Evolutionary conservation across 2,113 vertebrate genomes (phyloP).

Genomic region (Pseudois nayaur): DNA sequence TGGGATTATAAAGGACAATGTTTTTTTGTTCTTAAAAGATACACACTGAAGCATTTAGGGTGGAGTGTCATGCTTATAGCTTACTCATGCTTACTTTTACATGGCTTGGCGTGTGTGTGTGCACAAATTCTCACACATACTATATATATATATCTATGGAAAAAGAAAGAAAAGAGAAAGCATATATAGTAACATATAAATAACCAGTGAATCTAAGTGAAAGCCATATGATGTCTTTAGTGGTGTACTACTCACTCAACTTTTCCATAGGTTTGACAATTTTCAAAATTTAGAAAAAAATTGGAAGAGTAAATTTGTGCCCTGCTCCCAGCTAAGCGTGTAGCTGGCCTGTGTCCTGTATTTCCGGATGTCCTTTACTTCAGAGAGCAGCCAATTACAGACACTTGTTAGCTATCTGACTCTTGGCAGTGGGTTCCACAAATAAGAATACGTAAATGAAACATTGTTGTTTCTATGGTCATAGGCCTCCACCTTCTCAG

Average conservation of each 20-base stretch:
- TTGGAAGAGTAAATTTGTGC: not conserved
- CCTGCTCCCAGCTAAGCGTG: not conserved
- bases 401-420: not conserved
- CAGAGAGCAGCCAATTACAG: not conserved
- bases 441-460: not conserved
- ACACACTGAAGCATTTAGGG: not conserved
- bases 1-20: not conserved
- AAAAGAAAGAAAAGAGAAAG: not conserved
- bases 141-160: not conserved
- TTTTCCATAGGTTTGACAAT: not conserved
- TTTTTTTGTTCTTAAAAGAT: not conserved
- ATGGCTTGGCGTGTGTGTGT: not conserved
- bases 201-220: not conserved
- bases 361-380: not conserved
- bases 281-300: not conserved
- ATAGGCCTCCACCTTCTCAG: not conserved
- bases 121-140: not conserved
- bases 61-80: not conserved
- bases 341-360: fast-evolving
- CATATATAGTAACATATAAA: not conserved
- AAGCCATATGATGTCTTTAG: not conserved
- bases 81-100: not conserved
- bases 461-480: not conserved
- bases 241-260: not conserved
- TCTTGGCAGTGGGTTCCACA: not conserved